Evolutionary conservation across 2,113 vertebrate species (phyloP).

Genomic region (Oenanthe oenanthe): DNA sequence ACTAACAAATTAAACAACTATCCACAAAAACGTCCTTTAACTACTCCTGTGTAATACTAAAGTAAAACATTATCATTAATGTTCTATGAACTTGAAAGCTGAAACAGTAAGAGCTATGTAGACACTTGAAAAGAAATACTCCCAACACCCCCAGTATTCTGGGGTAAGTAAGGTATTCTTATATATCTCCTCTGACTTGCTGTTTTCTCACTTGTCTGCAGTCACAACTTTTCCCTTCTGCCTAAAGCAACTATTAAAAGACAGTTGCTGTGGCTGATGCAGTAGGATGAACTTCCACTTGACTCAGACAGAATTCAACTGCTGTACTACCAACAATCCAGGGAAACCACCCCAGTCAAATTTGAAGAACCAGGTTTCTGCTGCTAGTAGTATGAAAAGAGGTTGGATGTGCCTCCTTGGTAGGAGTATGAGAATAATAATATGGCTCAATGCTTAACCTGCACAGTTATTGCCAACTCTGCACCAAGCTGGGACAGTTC

Average conservation of each 20-base stretch:
- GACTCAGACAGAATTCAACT: background rate
- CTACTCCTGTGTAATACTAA: background rate
- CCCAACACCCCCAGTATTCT: background rate
- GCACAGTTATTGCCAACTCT: background rate
- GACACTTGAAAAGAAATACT: background rate
- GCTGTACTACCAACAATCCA: background rate
- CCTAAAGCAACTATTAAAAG: background rate
- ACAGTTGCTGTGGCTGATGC: background rate
- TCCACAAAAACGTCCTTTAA: background rate
- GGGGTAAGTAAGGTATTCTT: background rate
- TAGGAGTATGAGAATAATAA: background rate
- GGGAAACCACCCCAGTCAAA: background rate
- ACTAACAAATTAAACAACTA: background rate
- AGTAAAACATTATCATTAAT: background rate
- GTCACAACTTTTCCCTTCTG: background rate
- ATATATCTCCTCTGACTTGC: background rate
- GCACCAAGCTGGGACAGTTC: background rate
- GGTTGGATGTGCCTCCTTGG: fast-evolving
- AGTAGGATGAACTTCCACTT: background rate
- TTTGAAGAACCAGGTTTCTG: background rate
- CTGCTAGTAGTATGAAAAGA: background rate
- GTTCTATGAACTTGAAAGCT: background rate
- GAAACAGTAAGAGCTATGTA: background rate
- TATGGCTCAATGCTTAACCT: fast-evolving
- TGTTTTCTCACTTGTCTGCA: background rate